Conservation (phyloP, 2,113 vertebrate genomes). For the Plotosus lineatus region DNA sequence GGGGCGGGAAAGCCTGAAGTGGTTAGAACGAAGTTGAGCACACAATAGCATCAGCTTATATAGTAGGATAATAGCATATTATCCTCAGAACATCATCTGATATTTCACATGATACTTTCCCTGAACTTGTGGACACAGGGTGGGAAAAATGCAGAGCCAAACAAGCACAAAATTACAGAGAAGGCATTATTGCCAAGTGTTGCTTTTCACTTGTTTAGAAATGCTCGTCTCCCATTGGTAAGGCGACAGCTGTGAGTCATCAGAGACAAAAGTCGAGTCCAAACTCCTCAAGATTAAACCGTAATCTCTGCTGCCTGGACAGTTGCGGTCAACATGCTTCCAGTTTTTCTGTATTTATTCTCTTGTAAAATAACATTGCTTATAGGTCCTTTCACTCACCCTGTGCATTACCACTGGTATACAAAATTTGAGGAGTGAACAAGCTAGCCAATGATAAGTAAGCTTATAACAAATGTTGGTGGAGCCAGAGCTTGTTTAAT, state of each 20-base stretch:
- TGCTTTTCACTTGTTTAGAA: conserved; percentile 14
- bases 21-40: not conserved
- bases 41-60: not conserved
- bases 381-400: no score
- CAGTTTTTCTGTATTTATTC: not conserved
- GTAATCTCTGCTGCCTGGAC: conserved; percentile 10
- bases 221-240: not conserved
- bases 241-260: conserved; percentile 9
- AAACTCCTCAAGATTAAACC: conserved; percentile 40
- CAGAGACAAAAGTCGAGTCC: not conserved
- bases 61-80: conserved; percentile 7
- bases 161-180: not conserved
- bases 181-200: not conserved
- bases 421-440: not conserved
- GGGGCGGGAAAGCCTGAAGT: no score
- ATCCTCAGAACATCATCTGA: conserved; percentile 13
- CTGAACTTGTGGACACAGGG: not conserved
- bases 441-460: not conserved
- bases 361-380: conserved; percentile 3
- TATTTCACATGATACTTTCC: conserved; percentile 21
- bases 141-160: not conserved
- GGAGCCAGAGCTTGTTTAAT: not conserved
- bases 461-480: not conserved
- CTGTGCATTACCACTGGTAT: not conserved
- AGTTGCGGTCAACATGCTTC: not conserved